These are phyloP conservation scores for Alfaro cultratus DNA, from an alignment of 2,797 vertebrate genomes.

Conservation along the genomic window DNA sequence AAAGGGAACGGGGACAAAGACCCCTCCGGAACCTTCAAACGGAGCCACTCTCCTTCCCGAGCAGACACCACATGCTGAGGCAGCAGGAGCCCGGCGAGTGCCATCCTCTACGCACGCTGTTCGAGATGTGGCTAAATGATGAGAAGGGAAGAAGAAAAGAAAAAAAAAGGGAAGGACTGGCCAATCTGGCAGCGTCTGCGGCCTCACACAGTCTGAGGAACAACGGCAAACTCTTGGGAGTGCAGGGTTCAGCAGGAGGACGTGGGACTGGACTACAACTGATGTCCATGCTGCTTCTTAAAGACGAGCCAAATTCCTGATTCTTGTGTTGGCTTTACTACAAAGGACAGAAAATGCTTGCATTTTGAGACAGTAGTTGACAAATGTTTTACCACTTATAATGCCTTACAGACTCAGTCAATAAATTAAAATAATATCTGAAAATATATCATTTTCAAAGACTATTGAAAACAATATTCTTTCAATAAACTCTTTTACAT, in stretches of 20 bases:
- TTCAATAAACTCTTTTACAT: too few species aligned
- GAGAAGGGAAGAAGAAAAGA: constrained; percentile 41
- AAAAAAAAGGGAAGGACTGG: constrained; percentile 48
- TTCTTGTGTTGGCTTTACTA: constrained; percentile 68
- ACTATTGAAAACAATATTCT: too few species aligned
- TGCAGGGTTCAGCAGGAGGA: constrained; percentile 45
- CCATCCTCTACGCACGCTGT: constrained; percentile 73
- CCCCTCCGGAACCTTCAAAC: constrained; percentile 75
- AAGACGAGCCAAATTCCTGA: constrained; percentile 66
- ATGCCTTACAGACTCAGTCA: neutral
- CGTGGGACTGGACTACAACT: constrained; percentile 63
- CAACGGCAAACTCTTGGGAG: constrained; percentile 67
- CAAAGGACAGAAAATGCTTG: constrained; percentile 72
- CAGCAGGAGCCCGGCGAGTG: constrained; percentile 78
- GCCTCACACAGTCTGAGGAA: constrained; percentile 69
- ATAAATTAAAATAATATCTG: neutral
- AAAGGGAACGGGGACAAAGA: constrained; percentile 67
- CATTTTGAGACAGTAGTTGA: constrained; percentile 66
- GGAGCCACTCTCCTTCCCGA: constrained; percentile 68
- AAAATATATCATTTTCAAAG: too few species aligned
- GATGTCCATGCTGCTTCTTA: constrained; percentile 73
- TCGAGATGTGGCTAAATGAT: constrained; percentile 69
- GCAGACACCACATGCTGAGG: constrained; percentile 74
- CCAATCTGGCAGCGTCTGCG: constrained; percentile 69
- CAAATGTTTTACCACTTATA: constrained; percentile 59